phyloP scores from a whole-genome alignment of 2,888 invertebrate species.

The Girardia tigrina region DNA sequence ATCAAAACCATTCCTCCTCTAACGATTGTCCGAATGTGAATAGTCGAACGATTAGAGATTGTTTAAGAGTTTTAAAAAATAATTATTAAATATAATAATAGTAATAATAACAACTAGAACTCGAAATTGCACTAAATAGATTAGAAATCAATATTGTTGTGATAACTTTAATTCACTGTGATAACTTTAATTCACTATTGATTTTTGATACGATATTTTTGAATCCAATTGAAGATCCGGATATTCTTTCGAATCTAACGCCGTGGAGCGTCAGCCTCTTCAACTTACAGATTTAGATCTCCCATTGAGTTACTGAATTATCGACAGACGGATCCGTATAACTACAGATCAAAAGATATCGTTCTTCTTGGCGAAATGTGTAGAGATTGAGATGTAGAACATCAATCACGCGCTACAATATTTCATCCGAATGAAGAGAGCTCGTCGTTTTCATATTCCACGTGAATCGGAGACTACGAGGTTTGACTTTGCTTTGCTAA shows the following conservation, averaged over 20 bases:
- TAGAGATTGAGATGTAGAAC: constrained; percentile 93
- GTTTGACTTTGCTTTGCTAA: constrained; percentile 55
- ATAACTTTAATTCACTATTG: constrained; percentile 36
- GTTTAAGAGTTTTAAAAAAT: too few relatives aligned
- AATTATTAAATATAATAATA: background rate
- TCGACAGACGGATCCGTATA: constrained; percentile 79
- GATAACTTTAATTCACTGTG: too few relatives aligned
- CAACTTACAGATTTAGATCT: constrained; percentile 72
- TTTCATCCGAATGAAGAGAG: constrained; percentile 85
- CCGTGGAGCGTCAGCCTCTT: constrained; percentile 93
- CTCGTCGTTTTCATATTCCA: constrained; percentile 99
- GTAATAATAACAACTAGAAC: background rate
- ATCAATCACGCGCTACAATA: constrained; percentile 95
- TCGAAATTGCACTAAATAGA: constrained; percentile 10
- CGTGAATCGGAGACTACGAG: constrained; percentile 88
- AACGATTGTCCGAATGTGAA: too few relatives aligned
- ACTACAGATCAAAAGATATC: constrained; percentile 82
- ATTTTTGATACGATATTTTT: constrained; percentile 37
- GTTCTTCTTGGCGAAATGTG: constrained; percentile 95
- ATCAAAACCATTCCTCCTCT: too few relatives aligned
- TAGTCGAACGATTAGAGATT: too few relatives aligned
- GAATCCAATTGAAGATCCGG: constrained; percentile 56
- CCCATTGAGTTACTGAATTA: constrained; percentile 68
- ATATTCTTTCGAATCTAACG: constrained; percentile 59
- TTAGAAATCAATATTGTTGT: background rate